Base-by-base conservation (phyloP, 2,888 invertebrate genomes). In the Drosophila quasianomalipes region DNA sequence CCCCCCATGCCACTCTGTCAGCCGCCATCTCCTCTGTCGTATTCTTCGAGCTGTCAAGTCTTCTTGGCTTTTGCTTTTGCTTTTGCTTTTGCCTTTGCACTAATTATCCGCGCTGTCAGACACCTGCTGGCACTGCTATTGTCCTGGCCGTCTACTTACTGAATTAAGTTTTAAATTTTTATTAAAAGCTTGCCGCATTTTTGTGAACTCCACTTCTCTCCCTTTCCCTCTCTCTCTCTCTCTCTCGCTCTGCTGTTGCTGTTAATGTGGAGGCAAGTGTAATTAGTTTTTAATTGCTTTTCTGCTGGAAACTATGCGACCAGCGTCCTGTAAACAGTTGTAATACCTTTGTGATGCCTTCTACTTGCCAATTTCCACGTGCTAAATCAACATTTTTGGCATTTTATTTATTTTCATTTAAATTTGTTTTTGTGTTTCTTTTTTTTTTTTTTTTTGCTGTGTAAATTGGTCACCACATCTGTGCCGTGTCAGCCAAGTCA, bases 241-340 rank as follows among this genome's bases (percentile, higher is more conserved):
- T 30, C 28, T 31, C 30, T 57, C 52, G 9, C 30, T 41, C 26
- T 33, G 16, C 35, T 14, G 49, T 22, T 35, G 53, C 44, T 47
- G 69, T 76, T 71, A 65, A 79, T 76, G 64, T 69, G 66, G 49
- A 67, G 70, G 76, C 74, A 67, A 76, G 81, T 85, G 83, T 87
- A 87, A 87, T 87, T 87, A 87, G 85, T 91, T 87, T 87, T 91
- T 91, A 87, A 91, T 91, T 91, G 90, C 89, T 89, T 86, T 89
- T 81, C 67, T 80, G 90, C 71, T 66, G 63, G 53, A 65, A 84
- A 87, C 84, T 76, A 79, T 84, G 82, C 71, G 53, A 58, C 49
- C 31, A 55, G 37, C 54, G 55, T 35, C 54, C 63, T 61, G 60
- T 76, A 82, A 88, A 85, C 81, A 89, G 90, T 90, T 89, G 55